Evolutionary conservation across 2,888 invertebrate species (phyloP).

Genomic region (Pyrrhia umbra): DNA sequence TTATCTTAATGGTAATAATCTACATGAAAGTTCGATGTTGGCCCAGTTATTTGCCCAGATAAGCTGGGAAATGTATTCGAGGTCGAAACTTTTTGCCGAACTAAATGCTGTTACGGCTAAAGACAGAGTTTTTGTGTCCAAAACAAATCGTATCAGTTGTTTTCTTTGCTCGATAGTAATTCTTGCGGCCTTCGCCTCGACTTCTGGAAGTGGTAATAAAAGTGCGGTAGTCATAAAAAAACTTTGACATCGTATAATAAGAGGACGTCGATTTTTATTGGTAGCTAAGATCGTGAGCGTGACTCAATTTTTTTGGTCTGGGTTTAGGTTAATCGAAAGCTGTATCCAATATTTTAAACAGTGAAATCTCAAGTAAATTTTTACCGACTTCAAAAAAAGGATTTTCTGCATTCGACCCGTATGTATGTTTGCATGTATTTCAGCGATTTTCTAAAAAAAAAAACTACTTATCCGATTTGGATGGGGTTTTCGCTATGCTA

Average conservation of each 20-base stretch:
- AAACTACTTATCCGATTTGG: no score
- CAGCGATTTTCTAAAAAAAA: no score
- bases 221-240: constrained; percentile 54
- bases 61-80: constrained; percentile 4
- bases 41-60: constrained; percentile 20
- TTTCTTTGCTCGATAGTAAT: constrained; percentile 38
- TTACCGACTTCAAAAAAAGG: no score
- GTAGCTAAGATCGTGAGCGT: constrained; percentile 29
- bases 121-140: constrained; percentile 6
- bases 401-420: no score
- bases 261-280: constrained; percentile 42
- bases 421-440: no score
- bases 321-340: constrained; percentile 2
- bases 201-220: constrained; percentile 48
- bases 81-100: constrained; percentile 2
- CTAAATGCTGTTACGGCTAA: not conserved
- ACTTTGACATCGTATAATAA: constrained; percentile 50
- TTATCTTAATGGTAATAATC: constrained; percentile 25
- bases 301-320: constrained; percentile 17
- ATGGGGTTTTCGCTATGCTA: no score
- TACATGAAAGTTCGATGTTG: constrained; percentile 17
- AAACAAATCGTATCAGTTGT: constrained; percentile 35
- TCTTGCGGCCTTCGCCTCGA: constrained; percentile 31
- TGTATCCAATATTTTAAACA: constrained; percentile 14
- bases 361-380: no score